Evolutionary conservation across 2,797 vertebrate species (phyloP).

Genomic region (Buphagus erythrorhynchus): DNA sequence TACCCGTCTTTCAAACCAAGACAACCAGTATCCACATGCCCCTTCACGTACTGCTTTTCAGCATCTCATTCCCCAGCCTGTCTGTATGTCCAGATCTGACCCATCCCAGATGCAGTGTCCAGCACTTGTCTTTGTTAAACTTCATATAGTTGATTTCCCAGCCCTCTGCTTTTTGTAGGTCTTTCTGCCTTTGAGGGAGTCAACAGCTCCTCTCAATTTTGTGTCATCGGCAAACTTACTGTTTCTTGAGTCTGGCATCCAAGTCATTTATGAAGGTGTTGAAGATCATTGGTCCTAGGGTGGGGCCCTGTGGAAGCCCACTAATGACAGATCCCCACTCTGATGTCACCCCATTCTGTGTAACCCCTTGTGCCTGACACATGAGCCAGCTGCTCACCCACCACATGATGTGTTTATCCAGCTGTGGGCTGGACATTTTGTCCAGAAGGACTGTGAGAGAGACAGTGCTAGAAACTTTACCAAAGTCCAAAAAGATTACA

Average conservation of each 20-base stretch:
- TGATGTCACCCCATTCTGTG: not conserved
- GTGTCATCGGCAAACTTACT: not conserved
- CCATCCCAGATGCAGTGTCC: not conserved
- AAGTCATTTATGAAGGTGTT: not conserved
- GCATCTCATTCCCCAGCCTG: not conserved
- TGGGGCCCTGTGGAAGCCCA: not conserved
- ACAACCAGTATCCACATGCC: not conserved
- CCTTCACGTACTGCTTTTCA: not conserved
- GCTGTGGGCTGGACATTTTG: not conserved
- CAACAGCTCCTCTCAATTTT: not conserved
- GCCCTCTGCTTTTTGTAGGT: not conserved
- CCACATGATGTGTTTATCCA: not conserved
- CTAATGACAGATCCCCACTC: too few relatives aligned
- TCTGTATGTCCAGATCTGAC: not conserved
- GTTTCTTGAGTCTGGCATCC: rapidly evolving
- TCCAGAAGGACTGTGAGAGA: not conserved
- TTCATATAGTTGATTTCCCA: not conserved
- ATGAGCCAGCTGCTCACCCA: not conserved
- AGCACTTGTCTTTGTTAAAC: not conserved
- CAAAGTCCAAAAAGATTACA: not conserved
- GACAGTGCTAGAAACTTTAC: not conserved
- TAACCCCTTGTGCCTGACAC: rapidly evolving
- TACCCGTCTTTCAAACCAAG: too few relatives aligned
- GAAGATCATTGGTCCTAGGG: not conserved
- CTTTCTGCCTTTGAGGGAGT: not conserved